These are phyloP conservation scores for Manis pentadactyla DNA, from an alignment of 2,797 vertebrate species.

Conservation along the genomic window DNA sequence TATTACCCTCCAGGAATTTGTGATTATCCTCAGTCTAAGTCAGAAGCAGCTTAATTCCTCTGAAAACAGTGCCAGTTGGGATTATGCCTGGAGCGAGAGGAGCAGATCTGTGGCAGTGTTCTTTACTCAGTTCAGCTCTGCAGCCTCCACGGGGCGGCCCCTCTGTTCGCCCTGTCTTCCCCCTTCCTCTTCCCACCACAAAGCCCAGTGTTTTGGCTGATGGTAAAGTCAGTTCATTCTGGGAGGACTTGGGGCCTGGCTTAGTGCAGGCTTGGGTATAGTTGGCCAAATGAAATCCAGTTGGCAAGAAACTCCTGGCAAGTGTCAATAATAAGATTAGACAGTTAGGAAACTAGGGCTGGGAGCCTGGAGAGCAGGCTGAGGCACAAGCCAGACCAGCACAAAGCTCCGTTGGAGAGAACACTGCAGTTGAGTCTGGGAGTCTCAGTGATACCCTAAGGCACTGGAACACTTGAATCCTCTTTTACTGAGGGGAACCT, in stretches of 20 bases:
- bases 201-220: background rate
- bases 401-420: background rate
- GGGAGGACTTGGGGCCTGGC: background rate
- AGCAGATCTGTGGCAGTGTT: slow-evolving; percentile 50
- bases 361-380: background rate
- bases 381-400: background rate
- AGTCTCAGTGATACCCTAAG: background rate
- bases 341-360: background rate
- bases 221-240: background rate
- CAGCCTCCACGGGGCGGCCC: background rate
- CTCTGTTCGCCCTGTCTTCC: background rate
- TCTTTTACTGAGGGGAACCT: background rate
- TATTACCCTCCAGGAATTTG: slow-evolving; percentile 78
- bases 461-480: background rate
- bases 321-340: background rate
- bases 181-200: background rate
- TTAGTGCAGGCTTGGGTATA: background rate
- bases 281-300: background rate
- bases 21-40: slow-evolving; percentile 83
- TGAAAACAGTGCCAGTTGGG: slow-evolving; percentile 82
- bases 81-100: slow-evolving; percentile 61
- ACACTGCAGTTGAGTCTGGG: background rate
- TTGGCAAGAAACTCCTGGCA: background rate
- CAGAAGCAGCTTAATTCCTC: slow-evolving; percentile 83
- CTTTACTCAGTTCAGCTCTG: background rate